Conservation (phyloP, 2,113 vertebrate species). For the Oreochromis niloticus region DNA sequence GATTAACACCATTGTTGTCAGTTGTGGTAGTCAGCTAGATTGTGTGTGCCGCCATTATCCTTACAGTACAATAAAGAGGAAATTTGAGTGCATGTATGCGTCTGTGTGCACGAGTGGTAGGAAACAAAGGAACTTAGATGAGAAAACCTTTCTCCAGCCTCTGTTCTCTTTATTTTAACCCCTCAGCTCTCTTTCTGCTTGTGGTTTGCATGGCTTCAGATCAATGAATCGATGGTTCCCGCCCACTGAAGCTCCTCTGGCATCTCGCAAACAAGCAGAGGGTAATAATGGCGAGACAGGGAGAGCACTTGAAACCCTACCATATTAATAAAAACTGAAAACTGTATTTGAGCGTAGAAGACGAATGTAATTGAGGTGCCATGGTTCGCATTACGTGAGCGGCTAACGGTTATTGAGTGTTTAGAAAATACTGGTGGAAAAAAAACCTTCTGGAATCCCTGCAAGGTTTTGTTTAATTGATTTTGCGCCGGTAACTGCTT, state of each 20-base stretch:
- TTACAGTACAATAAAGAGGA: neutral
- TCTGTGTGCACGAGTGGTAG: neutral
- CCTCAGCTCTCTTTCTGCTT: neutral
- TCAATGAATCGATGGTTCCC: constrained; percentile 55
- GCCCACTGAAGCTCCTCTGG: constrained; percentile 29
- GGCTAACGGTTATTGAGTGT: neutral
- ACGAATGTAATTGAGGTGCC: neutral
- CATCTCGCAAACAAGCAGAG: constrained; percentile 29
- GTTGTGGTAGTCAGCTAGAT: neutral
- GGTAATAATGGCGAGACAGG: neutral
- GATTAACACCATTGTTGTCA: neutral
- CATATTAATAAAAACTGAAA: constrained; percentile 29
- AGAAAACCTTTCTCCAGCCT: neutral
- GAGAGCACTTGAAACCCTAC: neutral
- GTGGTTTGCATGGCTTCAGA: constrained; percentile 22
- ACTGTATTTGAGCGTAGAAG: neutral
- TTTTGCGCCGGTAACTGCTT: neutral
- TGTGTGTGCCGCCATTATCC: neutral
- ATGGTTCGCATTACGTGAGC: neutral
- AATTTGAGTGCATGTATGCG: neutral
- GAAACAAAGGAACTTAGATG: neutral
- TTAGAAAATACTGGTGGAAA: neutral
- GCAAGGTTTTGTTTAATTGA: neutral
- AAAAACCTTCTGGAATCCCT: neutral
- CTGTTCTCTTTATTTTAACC: neutral